A percentile compares a stretch with the other conserved stretches of the same genome.
These are phyloP conservation scores for Etheostoma nigrum DNA, from an alignment of 2,797 vertebrate species.

Conservation along the genomic window DNA sequence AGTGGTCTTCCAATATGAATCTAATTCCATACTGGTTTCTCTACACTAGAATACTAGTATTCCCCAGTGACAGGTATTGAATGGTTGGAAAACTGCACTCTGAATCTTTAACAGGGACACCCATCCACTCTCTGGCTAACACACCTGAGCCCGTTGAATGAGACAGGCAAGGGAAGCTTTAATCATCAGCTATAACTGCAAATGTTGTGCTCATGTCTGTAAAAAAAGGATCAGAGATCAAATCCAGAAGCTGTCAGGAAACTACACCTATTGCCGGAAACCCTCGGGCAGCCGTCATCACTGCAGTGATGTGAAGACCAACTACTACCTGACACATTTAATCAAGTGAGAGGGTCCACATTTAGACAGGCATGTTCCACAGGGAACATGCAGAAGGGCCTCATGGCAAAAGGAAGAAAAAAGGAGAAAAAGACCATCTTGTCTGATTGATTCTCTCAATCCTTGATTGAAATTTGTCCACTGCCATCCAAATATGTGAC, in stretches of 20 bases:
- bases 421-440: slow-evolving; percentile 56
- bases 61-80: slow-evolving; percentile 18
- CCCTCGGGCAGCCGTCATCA: slow-evolving; percentile 71
- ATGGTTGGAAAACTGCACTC: slow-evolving; percentile 19
- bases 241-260: slow-evolving; percentile 74
- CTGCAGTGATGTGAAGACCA: slow-evolving; percentile 68
- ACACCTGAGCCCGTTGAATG: slow-evolving; percentile 26
- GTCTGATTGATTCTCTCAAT: slow-evolving; percentile 61
- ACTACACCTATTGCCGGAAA: slow-evolving; percentile 62
- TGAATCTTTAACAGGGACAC: slow-evolving; percentile 23
- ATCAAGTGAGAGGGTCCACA: slow-evolving; percentile 78
- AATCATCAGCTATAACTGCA: slow-evolving; percentile 59
- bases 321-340: slow-evolving; percentile 80
- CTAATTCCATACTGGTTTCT: slow-evolving; percentile 15
- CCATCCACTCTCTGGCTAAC: slow-evolving; percentile 15
- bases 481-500: slow-evolving; percentile 52
- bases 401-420: slow-evolving; percentile 69
- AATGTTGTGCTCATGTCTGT: slow-evolving; percentile 69
- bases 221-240: slow-evolving; percentile 71
- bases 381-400: slow-evolving; percentile 62
- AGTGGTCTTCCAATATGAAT: background rate
- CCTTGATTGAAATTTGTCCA: slow-evolving; percentile 55
- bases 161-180: slow-evolving; percentile 44
- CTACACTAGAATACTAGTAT: slow-evolving; percentile 3
- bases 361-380: slow-evolving; percentile 73